Evolutionary conservation across 2,888 invertebrate genomes (phyloP), one percentile per base, ranked within the genome.

Genomic region (Xylota sylvarum): DNA sequence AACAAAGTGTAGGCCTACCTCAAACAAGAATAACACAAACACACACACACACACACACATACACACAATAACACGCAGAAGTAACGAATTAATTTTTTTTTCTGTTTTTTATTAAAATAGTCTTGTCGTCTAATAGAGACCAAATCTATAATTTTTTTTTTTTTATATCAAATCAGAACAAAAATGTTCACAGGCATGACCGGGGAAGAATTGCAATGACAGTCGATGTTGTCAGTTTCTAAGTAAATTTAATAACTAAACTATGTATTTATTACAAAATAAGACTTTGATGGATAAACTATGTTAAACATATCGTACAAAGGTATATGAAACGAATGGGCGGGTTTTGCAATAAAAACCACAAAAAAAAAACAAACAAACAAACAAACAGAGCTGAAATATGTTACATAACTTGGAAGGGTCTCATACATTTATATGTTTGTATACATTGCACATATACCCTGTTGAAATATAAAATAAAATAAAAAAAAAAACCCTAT

Each of bases 221-320:
- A 73, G 40, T 74, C 46, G 37, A 52, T 79, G 55, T 58, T 72
- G 50, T 83, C 55, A 70, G 67, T 83, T 81, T 78, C 55, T 56
- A 73, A 23, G n/a, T 19, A 73, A 58, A 78, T 58, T 50, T 65
- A n/a, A n/a, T 72, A 81, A 19, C 73, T 37, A 37, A 72, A 76
- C 70, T 87, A 80, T 73, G 52, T 72, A 83, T 72, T 58, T 77
- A 80, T 60, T 67, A 79, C 23, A 46, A 80, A 69, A 70, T 52
- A 81, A 86, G 86, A 86, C 88, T 88, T 84, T 88, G 79, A 88
- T 73, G 74, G 79, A 88, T 74, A 88, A 91, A 90, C 90, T 92
- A 92, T 83, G 91, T 90, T 89, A 90, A 91, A 91, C 91, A 91
- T 91, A 91, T 91, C 91, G 91, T 91, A 92, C 91, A 91, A 91